phyloP scores from a whole-genome alignment of 2,113 vertebrate species.

The Gasterosteus aculeatus region DNA sequence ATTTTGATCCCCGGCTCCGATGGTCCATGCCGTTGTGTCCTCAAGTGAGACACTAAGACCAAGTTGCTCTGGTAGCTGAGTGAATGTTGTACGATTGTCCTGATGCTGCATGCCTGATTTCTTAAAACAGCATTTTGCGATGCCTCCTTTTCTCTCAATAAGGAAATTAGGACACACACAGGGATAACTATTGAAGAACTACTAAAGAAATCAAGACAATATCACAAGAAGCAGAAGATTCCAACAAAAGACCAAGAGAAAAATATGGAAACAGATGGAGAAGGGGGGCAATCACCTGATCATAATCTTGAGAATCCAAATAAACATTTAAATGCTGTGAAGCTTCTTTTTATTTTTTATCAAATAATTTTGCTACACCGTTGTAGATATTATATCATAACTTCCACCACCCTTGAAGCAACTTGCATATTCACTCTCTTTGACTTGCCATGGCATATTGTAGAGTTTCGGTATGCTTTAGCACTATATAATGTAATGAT shows the following conservation, averaged over 20 bases:
- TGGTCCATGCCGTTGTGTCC: too few relatives aligned
- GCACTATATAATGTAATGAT: slow-evolving; percentile 22
- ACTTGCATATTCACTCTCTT: slow-evolving; percentile 3
- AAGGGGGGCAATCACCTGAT: not conserved
- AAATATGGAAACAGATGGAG: not conserved
- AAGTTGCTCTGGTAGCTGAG: too few relatives aligned
- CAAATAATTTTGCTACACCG: not conserved
- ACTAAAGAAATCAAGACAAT: not conserved
- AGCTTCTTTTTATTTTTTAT: not conserved
- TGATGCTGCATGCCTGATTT: not conserved
- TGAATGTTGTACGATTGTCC: too few relatives aligned
- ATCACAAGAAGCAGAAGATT: not conserved
- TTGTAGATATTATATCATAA: not conserved
- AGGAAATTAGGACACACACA: too few relatives aligned
- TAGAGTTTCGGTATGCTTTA: slow-evolving; percentile 11
- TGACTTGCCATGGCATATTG: not conserved
- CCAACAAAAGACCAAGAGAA: too few relatives aligned
- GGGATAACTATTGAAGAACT: not conserved
- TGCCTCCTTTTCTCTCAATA: too few relatives aligned
- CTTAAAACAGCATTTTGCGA: too few relatives aligned
- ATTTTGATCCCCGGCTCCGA: too few relatives aligned
- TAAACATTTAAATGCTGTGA: too few relatives aligned
- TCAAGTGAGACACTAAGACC: too few relatives aligned
- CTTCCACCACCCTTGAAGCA: not conserved
- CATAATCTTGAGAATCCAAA: not conserved